Evolutionary conservation across 2,888 invertebrate genomes (phyloP).

Genomic region (Metallyticus violacea): DNA sequence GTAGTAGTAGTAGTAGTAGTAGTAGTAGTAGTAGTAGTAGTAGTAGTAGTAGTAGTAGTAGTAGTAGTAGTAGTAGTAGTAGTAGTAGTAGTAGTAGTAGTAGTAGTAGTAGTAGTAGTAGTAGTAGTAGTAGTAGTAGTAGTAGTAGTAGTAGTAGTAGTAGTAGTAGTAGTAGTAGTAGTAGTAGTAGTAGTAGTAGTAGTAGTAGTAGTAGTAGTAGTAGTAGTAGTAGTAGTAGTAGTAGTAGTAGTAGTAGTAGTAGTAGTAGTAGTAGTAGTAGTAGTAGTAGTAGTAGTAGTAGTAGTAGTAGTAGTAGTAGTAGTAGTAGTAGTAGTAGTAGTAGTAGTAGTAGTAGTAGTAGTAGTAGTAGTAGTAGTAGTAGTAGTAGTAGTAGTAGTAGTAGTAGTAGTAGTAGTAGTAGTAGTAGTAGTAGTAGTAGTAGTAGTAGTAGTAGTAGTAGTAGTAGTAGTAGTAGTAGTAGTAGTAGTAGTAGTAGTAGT

Average conservation of each 20-base stretch:
- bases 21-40: neutral
- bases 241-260: neutral
- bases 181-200: slow-evolving; percentile 7
- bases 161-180: slow-evolving; percentile 7
- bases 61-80: slow-evolving; percentile 7
- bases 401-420: neutral
- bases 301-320: neutral
- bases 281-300: neutral
- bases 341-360: neutral
- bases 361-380: neutral
- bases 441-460: neutral
- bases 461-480: neutral
- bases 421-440: neutral
- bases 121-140: neutral
- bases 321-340: neutral
- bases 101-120: slow-evolving; percentile 7
- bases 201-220: slow-evolving; percentile 7
- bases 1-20: slow-evolving; percentile 7
- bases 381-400: neutral
- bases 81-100: slow-evolving; percentile 7
- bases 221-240: slow-evolving; percentile 4
- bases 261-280: neutral
- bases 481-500: neutral
- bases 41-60: slow-evolving; percentile 7
- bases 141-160: slow-evolving; percentile 4